Conservation (phyloP, 1,140 invertebrate genomes). For the Diabrotica virgifera region DNA sequence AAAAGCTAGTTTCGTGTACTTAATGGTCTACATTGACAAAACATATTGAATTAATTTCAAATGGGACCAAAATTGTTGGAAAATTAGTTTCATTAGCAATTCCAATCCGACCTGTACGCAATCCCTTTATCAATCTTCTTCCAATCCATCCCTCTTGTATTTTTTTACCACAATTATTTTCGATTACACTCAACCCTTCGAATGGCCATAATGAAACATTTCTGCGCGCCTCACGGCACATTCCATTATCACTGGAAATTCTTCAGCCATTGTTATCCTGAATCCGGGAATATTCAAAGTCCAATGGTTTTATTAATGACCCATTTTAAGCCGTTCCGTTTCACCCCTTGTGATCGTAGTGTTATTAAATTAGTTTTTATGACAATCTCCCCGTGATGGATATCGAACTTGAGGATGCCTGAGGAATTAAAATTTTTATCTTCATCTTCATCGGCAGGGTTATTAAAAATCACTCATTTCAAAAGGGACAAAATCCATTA, state of each 20-base stretch:
- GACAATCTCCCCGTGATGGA: constrained; percentile 22
- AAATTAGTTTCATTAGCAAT: background rate
- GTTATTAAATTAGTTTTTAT: constrained; percentile 36
- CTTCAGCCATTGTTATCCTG: constrained; percentile 33
- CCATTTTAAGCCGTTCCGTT: constrained; percentile 23
- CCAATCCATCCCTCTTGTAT: background rate
- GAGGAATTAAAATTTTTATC: constrained; percentile 18
- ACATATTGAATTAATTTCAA: background rate
- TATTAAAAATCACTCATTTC: background rate
- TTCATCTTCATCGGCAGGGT: background rate
- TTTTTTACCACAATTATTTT: constrained; percentile 1
- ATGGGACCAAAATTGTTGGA: background rate
- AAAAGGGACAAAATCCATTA: too few relatives aligned
- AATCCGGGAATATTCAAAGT: constrained; percentile 33
- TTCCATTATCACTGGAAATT: constrained; percentile 31
- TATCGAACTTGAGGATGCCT: constrained; percentile 17
- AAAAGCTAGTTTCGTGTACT: too few relatives aligned
- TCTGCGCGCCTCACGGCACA: constrained; percentile 27
- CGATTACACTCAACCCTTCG: background rate
- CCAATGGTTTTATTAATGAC: constrained; percentile 34
- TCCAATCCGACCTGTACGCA: background rate
- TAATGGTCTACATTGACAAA: too few relatives aligned
- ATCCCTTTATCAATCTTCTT: background rate
- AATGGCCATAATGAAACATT: constrained; percentile 26
- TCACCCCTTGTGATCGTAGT: constrained; percentile 21